phyloP scores from a whole-genome alignment of 1,140 invertebrate genomes.

The Marisa cornuarietis region DNA sequence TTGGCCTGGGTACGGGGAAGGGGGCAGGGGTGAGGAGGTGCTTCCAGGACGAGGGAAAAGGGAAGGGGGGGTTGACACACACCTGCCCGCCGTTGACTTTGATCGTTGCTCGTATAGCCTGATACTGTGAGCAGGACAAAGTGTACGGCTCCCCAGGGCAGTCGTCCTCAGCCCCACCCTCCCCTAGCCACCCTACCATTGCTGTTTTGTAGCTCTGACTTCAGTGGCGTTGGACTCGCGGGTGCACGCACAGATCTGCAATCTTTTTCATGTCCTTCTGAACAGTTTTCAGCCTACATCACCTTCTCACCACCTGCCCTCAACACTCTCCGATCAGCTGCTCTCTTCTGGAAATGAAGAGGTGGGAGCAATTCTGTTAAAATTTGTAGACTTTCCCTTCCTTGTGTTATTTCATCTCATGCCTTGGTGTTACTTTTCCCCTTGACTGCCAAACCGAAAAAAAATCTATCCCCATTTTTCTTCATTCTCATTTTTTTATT shows the following conservation, averaged over 20 bases:
- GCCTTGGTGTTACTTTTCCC: constrained; percentile 1
- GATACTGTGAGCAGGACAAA: too few relatives aligned
- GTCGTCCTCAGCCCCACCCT: too few relatives aligned
- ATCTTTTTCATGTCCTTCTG: not conserved
- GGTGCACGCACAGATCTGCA: not conserved
- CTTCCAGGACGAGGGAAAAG: too few relatives aligned
- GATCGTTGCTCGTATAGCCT: too few relatives aligned
- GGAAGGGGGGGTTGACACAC: too few relatives aligned
- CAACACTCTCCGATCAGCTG: not conserved
- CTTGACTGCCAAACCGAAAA: not conserved
- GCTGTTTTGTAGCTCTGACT: not conserved
- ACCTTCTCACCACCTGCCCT: not conserved
- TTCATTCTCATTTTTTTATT: not conserved
- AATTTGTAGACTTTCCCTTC: not conserved
- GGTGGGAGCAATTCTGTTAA: not conserved
- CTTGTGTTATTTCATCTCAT: not conserved
- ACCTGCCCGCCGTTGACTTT: too few relatives aligned
- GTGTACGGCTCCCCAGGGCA: too few relatives aligned
- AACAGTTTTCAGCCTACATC: not conserved
- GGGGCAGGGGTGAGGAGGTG: too few relatives aligned
- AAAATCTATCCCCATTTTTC: not conserved
- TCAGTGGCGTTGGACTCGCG: too few relatives aligned
- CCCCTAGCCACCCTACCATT: too few relatives aligned
- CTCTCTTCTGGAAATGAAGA: not conserved
- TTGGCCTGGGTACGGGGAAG: too few relatives aligned